Evolutionary conservation across 2,888 invertebrate genomes (phyloP), one percentile per base, ranked within the genome.

Genomic region (Emmelina monodactyla): DNA sequence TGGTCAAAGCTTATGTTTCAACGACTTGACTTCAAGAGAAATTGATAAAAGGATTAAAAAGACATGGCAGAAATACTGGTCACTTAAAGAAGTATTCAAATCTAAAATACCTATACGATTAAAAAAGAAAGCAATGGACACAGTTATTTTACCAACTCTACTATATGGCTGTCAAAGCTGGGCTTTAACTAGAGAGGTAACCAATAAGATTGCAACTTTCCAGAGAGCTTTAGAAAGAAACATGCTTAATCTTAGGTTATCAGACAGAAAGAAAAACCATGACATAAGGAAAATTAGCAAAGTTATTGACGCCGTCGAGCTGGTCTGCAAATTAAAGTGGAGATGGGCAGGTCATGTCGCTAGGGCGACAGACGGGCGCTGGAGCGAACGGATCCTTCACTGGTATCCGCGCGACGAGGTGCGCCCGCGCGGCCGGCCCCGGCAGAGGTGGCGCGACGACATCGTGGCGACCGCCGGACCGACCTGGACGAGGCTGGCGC

Each of bases 281-380:
- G 16, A 34, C 7, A 37, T 34, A 2, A 11, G 37, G 10, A 32
- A 13, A 32, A 37, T 9, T 32, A 40, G 35, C 3, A 31, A 37
- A n/a, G 25, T 38, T 14, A 32, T 28, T 13, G 34, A 40, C 16
- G 40, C 40, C 4, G 14, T 22, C n/a, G 14, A n/a, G 5, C 28
- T 31, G 4, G 33, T 37, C 28, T 35, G 30, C 11, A 14, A 7
- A 9, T 32, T 40, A 4, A 42, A 42, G 12, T 42, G 40, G 42
- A 38, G 7, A 32, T 40, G 42, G 40, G 35, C 42, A 9, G 38
- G 40, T 3, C 37, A 38, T 14, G n/a, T n/a, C n/a, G n/a, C n/a
- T n/a, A n/a, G n/a, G n/a, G n/a, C n/a, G n/a, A n/a, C n/a, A n/a
- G n/a, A n/a, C n/a, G n/a, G n/a, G n/a, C n/a, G n/a, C n/a, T n/a